Evolutionary conservation across 2,888 invertebrate genomes (phyloP).

Genomic region (Nephrotoma appendiculata): DNA sequence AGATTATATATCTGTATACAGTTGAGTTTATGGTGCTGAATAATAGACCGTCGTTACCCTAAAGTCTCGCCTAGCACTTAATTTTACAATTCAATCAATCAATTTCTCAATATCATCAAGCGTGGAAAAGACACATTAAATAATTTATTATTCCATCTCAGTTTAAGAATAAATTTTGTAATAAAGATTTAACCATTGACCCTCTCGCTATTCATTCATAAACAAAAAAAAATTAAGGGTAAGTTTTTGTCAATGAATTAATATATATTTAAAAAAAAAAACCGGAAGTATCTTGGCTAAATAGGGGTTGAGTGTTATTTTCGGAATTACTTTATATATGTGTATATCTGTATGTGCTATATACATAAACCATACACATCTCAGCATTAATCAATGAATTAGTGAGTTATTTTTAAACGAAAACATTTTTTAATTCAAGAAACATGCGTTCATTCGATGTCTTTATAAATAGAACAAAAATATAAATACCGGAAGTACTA

Average conservation of each 20-base stretch:
- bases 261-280: neutral
- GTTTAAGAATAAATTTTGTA: neutral
- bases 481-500: neutral
- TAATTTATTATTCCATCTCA: too few species aligned
- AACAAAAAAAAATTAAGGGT: neutral
- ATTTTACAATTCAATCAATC: too few species aligned
- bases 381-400: neutral
- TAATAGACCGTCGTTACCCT: too few species aligned
- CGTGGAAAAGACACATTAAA: too few species aligned
- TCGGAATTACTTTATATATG: neutral
- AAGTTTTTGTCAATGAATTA: neutral
- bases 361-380: neutral
- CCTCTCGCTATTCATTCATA: neutral
- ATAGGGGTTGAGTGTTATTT: neutral
- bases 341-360: too few species aligned
- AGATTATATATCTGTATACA: too few species aligned
- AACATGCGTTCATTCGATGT: neutral
- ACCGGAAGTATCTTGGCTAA: neutral
- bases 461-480: neutral
- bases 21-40: too few species aligned
- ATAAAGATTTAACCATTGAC: neutral
- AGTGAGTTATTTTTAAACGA: neutral
- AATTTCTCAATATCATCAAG: too few species aligned
- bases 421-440: neutral
- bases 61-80: too few species aligned